Evolutionary conservation across 2,113 vertebrate species (phyloP), one percentile per base, ranked within the genome.

Genomic region (Bubo blakistoni): DNA sequence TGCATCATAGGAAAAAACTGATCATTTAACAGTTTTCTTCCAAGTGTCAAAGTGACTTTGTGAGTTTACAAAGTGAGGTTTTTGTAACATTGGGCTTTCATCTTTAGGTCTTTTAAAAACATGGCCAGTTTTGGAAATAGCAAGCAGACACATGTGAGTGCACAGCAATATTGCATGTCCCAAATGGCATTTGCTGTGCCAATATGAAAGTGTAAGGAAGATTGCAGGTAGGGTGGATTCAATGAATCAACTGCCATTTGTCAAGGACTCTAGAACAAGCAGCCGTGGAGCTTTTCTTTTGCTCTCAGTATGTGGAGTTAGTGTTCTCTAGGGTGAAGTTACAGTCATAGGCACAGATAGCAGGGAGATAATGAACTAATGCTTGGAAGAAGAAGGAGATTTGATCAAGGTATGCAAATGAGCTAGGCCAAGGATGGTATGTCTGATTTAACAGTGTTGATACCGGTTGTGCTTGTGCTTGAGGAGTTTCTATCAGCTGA

Each of bases 11-110:
- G 24, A 6, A 29, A 26, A 25, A 72, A 20, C 2, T 1, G 5
- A 30, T 80, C 29, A 9, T 49, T 59, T 57, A 46, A 36, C 18
- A 65, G 7, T 11, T 84, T 91, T 52, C 61, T 84, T 49, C 51
- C 40, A n/a, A 42, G 34, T 0, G 0, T 46, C 47, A 8, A 30
- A 70, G 24, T 14, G 65, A 29, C 47, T 51, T 40, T 19, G 9
- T 18, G 67, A 73, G 13, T 47, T 95, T 42, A 17, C 38, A 49
- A 54, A 73, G 22, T 21, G 51, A 38, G 63, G 16, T 15, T n/a
- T 93, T 40, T 51, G 49, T 59, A 42, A 46, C 10, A 2, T 12
- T 19, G 16, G 26, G 7, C 13, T 79, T 55, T 88, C 40, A 27
- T 40, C 77, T 70, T 38, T 20, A 26, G 38, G 52, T 42, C 16